Evolutionary conservation across 2,888 invertebrate genomes (phyloP).

Genomic region (Gastrophysa polygoni): DNA sequence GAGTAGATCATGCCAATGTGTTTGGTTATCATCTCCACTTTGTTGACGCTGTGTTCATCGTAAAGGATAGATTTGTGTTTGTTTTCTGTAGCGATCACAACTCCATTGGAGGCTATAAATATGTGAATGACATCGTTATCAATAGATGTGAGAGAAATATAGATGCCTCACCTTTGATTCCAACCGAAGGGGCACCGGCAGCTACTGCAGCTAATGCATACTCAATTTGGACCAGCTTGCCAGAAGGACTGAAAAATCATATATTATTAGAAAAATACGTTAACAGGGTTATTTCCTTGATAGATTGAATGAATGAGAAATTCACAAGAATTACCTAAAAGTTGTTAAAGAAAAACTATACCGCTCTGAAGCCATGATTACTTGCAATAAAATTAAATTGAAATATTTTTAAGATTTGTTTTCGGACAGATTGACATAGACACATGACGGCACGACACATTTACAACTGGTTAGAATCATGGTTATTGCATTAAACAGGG

Average conservation of each 20-base stretch:
- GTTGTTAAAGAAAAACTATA: conserved; percentile 96
- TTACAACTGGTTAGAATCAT: no score
- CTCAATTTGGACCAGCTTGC: conserved; percentile 99
- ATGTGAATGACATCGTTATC: background rate
- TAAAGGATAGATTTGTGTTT: conserved; percentile 96
- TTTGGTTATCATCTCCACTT: conserved; percentile 94
- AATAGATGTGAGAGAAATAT: background rate
- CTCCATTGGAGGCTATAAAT: conserved; percentile 89
- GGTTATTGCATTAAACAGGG: no score
- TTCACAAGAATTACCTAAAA: conserved; percentile 67
- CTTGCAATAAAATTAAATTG: conserved; percentile 19
- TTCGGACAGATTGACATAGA: no score
- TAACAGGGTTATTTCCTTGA: no score
- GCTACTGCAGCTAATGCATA: conserved; percentile 99
- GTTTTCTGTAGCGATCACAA: conserved; percentile 98
- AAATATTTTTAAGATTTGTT: conserved; percentile 3
- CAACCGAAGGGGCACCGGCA: conserved; percentile 98
- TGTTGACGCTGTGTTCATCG: conserved; percentile 95
- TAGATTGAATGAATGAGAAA: background rate
- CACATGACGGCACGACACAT: background rate
- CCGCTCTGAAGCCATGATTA: conserved; percentile 90
- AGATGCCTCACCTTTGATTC: conserved; percentile 82
- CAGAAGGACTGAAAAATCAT: conserved; percentile 80
- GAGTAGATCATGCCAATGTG: conserved; percentile 99
- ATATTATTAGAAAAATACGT: conserved; percentile 25